phyloP scores from a whole-genome alignment of 2,113 vertebrate species.

The Cinclus mexicanus region DNA sequence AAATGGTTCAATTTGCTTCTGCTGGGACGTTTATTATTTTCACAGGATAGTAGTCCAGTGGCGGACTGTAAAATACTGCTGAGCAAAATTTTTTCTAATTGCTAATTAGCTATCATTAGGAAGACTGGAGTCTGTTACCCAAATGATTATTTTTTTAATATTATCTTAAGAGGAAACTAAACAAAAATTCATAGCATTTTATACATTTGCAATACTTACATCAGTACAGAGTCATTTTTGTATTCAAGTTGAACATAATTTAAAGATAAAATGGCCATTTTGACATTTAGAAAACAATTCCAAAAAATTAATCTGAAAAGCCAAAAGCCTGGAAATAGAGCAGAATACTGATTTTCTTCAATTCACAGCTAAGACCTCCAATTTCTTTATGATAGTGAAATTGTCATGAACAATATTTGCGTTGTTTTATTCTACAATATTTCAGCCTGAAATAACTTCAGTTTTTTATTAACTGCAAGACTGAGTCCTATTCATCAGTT shows the following conservation, averaged over 20 bases:
- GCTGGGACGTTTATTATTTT: background rate
- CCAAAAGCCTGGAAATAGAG: background rate
- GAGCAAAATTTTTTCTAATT: background rate
- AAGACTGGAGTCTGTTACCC: background rate
- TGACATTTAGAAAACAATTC: background rate
- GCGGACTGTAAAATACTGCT: background rate
- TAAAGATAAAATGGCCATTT: background rate
- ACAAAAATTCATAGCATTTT: background rate
- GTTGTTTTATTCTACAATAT: slow-evolving; percentile 50
- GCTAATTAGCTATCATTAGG: background rate
- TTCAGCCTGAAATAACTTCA: slow-evolving; percentile 71
- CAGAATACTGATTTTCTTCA: background rate
- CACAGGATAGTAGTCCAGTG: background rate
- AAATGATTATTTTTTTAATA: background rate
- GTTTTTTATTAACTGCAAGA: slow-evolving; percentile 77
- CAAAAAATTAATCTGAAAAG: background rate
- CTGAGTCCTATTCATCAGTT: slow-evolving; percentile 79
- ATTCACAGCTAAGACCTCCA: background rate
- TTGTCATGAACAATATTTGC: slow-evolving; percentile 44
- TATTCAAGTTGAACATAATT: background rate
- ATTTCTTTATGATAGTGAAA: slow-evolving; percentile 42
- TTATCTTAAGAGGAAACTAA: background rate
- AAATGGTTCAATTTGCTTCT: background rate
- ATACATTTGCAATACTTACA: background rate
- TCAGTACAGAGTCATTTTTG: background rate